Base-by-base conservation (phyloP, 2,113 vertebrate species). In the Peucedramus taeniatus region DNA sequence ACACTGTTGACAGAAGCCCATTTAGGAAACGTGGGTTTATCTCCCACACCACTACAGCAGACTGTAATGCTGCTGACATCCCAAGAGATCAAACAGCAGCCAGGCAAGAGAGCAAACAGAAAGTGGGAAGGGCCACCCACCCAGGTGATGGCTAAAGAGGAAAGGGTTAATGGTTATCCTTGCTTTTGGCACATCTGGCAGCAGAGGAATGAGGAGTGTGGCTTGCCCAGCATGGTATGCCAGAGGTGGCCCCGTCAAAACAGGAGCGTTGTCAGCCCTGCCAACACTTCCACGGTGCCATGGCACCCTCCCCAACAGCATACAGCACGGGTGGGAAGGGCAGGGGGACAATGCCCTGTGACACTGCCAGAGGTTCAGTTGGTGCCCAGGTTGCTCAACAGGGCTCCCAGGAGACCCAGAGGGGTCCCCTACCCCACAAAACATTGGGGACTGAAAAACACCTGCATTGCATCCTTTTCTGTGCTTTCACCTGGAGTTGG, bases 151-250 rank as follows among this genome's bases (percentile, higher is more conserved):
- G 56, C 35, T 19, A 7, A 83, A 94, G 56, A 90, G 44, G 75
- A 83, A 92, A 81, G 93, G 60, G 54, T 93, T 92, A 90, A 95
- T 94, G 54, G 82, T 93, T 93, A 74, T 86, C 79, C 44, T 64
- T 44, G 50, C 27, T 89, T 50, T 72, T 63, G 91, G 26, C 50
- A 9, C 37, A 69, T 84, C 53, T 91, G 57, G 15, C 63, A 64
- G n/a, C 3, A 2, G 26, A 64, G 30, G 33, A 76, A 23, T 21
- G 33, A 44, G 39, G 59, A 74, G 30, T 1, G 0, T 59, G 66
- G 27, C 20, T 18, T 88, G 42, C 70, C 79, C 64, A 28, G 53
- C 3, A 0, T 11, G 57, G 27, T 69, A 51, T 51, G 50, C 22
- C 1, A 9, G 53, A 56, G 50, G 18, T 56, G 54, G 59, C 21